phyloP scores from a whole-genome alignment of 2,113 vertebrate genomes.

The Caretta caretta region DNA sequence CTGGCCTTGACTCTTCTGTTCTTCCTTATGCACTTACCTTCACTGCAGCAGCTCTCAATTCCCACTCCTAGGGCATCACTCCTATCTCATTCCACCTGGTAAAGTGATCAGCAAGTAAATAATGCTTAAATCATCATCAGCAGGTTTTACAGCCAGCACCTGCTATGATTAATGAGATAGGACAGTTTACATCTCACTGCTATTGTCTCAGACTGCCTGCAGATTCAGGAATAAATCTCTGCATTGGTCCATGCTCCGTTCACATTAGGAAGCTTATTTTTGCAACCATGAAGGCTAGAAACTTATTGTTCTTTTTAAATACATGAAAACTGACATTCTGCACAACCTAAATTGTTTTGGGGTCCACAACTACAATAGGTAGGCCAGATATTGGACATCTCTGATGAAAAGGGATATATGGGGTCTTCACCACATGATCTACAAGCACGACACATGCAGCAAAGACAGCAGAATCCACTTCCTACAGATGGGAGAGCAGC shows the following conservation, averaged over 20 bases:
- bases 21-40: too few relatives aligned
- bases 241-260: neutral
- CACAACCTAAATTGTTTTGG: too few relatives aligned
- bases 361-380: too few relatives aligned
- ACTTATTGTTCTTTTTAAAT: too few relatives aligned
- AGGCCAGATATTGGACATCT: neutral
- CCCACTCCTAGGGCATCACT: too few relatives aligned
- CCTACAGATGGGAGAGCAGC: neutral
- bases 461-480: neutral
- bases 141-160: neutral
- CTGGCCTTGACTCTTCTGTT: too few relatives aligned
- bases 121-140: neutral
- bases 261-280: neutral
- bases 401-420: neutral
- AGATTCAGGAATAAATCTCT: neutral
- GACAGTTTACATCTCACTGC: neutral
- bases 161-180: neutral
- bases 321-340: too few relatives aligned
- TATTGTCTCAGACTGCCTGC: neutral
- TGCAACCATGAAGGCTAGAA: neutral
- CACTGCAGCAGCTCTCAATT: too few relatives aligned
- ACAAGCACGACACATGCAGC: neutral
- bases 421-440: neutral
- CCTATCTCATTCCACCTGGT: too few relatives aligned
- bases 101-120: too few relatives aligned